Evolutionary conservation across 2,888 invertebrate genomes (phyloP), one percentile per base, ranked within the genome.

Genomic region (Melitaea athalia): DNA sequence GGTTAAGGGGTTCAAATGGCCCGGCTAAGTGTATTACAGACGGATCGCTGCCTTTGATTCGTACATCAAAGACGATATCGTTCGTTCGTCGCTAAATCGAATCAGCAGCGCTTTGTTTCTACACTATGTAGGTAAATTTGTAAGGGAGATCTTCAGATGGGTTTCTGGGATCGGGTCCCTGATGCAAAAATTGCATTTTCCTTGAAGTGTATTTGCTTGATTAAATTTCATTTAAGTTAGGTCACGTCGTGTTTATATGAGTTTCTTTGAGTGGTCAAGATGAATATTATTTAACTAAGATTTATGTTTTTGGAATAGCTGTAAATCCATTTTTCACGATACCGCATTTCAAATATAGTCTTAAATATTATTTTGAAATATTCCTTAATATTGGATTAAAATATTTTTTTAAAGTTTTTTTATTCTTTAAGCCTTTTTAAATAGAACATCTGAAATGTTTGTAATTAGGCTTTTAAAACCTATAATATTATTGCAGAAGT

Each of bases 11-110:
- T 78, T 83, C 89, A 89, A 91, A 91, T 89, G 89, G 89, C 85
- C 88, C 88, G 82, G 87, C 89, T 92, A 92, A 92, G 87, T 92
- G 89, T 91, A 91, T 92, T 92, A 92, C 89, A 85, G 85, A 79
- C 85, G 90, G 91, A 91, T 91, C 91, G 89, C 85, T 92, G 90
- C 91, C 90, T 91, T 90, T 91, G 92, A 91, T 92, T 92, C 89
- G 91, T 90, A 91, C 92, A 92, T 92, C 92, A 92, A 92, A 92
- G 92, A 89, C 89, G 90, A 89, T 88, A 86, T 81, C 82, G 85
- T 85, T 88, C 87, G 84, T 85, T 88, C 87, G 81, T 76, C 82
- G 82, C 86, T 86, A 89, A 91, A 91, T 91, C 91, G 89, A 91
- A 91, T 92, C 89, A 90, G 84, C 75, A 78, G 78, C 79, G 89